Conservation (phyloP, 2,888 invertebrate species). For the Philopedon plagiatum region DNA sequence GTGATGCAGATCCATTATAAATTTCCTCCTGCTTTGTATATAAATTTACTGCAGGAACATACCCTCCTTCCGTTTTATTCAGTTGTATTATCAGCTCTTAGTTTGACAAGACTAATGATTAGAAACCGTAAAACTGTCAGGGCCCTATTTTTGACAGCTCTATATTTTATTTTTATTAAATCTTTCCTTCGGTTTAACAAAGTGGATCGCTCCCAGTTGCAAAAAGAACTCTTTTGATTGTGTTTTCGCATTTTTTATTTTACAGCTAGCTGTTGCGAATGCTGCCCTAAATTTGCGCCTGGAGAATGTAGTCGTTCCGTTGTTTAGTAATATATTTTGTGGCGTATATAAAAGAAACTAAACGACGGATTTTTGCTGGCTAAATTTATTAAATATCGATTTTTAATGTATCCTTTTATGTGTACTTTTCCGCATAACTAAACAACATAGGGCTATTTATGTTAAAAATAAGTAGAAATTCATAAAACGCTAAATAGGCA, state of each 20-base stretch:
- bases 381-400: constrained; percentile 10
- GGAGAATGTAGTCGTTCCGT: background rate
- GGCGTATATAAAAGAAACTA: background rate
- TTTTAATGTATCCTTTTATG: constrained; percentile 7
- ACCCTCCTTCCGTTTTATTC: constrained; percentile 35
- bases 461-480: background rate
- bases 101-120: constrained; percentile 44
- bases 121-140: constrained; percentile 29
- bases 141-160: constrained; percentile 22
- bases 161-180: constrained; percentile 34
- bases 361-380: constrained; percentile 4
- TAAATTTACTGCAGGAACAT: constrained; percentile 41
- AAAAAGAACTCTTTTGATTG: constrained; percentile 16
- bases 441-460: background rate
- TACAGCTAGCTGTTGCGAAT: background rate
- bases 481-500: background rate
- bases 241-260: constrained; percentile 4
- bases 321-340: constrained; percentile 7
- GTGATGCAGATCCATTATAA: constrained; percentile 40
- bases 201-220: background rate
- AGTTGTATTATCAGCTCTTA: constrained; percentile 44
- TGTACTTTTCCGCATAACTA: background rate
- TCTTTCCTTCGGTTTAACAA: constrained; percentile 22
- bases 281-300: background rate
- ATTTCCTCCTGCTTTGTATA: constrained; percentile 39